phyloP scores from a whole-genome alignment of 2,797 vertebrate species.

The Enteromius treurensis region DNA sequence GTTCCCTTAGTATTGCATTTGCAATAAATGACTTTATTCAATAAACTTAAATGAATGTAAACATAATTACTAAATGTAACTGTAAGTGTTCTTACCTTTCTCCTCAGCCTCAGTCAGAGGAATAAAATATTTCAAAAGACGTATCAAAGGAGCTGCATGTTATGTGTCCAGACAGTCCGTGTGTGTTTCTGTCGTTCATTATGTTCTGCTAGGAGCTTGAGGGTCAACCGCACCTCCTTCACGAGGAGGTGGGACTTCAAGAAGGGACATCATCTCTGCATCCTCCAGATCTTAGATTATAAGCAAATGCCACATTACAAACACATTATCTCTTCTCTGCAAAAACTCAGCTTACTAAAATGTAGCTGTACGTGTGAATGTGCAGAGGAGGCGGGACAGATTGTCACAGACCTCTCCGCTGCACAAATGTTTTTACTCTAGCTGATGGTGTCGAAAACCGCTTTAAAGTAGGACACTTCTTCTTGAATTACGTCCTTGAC shows the following conservation, averaged over 20 bases:
- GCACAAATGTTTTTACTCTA: not conserved
- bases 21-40: not conserved
- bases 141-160: not conserved
- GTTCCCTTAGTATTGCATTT: not conserved
- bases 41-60: not conserved
- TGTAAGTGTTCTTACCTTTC: not conserved
- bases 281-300: not conserved
- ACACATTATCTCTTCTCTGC: not conserved
- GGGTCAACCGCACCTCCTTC: conserved; percentile 14
- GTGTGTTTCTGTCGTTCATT: conserved; percentile 1
- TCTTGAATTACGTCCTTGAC: not conserved
- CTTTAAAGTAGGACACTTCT: not conserved
- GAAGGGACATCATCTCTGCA: conserved; percentile 1
- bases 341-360: not conserved
- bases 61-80: not conserved
- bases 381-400: not conserved
- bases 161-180: not conserved
- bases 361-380: not conserved
- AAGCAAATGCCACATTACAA: not conserved
- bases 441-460: not conserved
- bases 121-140: not conserved
- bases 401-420: not conserved
- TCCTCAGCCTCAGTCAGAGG: not conserved
- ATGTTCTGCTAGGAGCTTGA: not conserved
- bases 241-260: not conserved